phyloP scores from a whole-genome alignment of 2,888 invertebrate species.

The Lithophane socia region DNA sequence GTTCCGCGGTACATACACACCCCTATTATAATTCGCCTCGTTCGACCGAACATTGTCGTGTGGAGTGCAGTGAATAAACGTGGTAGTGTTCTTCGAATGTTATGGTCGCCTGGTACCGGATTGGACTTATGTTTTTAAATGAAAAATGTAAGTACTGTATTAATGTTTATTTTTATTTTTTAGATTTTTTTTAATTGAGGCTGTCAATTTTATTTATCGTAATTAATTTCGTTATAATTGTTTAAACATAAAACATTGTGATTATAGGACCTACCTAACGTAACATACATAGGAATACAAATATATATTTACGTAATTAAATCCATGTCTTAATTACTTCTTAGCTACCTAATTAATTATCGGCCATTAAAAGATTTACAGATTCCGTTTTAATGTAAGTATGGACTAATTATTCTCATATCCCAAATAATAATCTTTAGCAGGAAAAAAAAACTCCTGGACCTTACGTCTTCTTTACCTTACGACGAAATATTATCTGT shows the following conservation, averaged over 20 bases:
- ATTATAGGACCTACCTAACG: too few species aligned
- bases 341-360: too few species aligned
- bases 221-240: not conserved
- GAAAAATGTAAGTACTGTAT: conserved; percentile 73
- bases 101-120: conserved; percentile 66
- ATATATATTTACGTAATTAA: too few species aligned
- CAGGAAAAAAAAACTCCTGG: not conserved
- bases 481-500: not conserved
- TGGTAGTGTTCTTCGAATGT: conserved; percentile 71
- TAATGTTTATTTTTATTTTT: not conserved
- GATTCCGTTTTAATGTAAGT: not conserved
- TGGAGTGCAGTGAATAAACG: conserved; percentile 86
- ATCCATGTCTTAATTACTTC: too few species aligned
- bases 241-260: not conserved
- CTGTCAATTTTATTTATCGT: not conserved
- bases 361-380: not conserved
- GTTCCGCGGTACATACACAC: conserved; percentile 61
- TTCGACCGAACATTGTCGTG: conserved; percentile 67
- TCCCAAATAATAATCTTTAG: not conserved
- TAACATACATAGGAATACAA: too few species aligned
- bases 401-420: not conserved
- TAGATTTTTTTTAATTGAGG: not conserved
- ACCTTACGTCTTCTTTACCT: not conserved
- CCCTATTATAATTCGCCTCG: conserved; percentile 52
- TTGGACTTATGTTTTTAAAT: conserved; percentile 67